Conservation (phyloP, 2,797 vertebrate species). For the Danio choprae region DNA sequence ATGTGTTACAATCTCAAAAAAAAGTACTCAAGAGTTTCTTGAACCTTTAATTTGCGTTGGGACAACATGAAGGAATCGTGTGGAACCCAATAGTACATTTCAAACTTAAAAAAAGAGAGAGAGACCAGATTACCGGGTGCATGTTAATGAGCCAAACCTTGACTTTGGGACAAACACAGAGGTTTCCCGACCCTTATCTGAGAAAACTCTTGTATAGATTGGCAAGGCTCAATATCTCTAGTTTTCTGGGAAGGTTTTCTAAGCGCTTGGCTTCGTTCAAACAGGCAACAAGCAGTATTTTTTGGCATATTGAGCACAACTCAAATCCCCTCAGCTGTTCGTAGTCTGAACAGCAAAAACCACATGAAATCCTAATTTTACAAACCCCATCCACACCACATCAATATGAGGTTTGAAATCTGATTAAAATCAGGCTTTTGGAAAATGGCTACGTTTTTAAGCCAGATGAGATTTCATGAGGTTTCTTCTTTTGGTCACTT, state of each 20-base stretch:
- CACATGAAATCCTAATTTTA: background rate
- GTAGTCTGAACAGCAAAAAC: background rate
- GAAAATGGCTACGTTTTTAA: background rate
- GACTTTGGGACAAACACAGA: background rate
- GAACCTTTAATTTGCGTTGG: no score
- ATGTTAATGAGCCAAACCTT: background rate
- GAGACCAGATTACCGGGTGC: background rate
- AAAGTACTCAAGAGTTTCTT: no score
- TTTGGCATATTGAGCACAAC: background rate
- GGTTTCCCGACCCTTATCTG: background rate
- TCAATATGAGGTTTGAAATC: constrained; percentile 3
- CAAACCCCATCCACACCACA: background rate
- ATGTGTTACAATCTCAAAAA: no score
- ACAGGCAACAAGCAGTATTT: background rate
- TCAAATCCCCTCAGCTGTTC: constrained; percentile 4
- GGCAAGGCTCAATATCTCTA: background rate
- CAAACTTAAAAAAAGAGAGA: no score
- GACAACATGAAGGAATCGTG: no score
- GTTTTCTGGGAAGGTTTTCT: background rate
- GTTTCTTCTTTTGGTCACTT: background rate
- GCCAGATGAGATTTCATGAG: background rate
- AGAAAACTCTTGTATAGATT: background rate
- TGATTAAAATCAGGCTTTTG: constrained; percentile 2
- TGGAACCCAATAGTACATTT: no score
- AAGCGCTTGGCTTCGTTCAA: background rate